Conservation (phyloP, 2,888 invertebrate species). For the Pollenia amentaria region DNA sequence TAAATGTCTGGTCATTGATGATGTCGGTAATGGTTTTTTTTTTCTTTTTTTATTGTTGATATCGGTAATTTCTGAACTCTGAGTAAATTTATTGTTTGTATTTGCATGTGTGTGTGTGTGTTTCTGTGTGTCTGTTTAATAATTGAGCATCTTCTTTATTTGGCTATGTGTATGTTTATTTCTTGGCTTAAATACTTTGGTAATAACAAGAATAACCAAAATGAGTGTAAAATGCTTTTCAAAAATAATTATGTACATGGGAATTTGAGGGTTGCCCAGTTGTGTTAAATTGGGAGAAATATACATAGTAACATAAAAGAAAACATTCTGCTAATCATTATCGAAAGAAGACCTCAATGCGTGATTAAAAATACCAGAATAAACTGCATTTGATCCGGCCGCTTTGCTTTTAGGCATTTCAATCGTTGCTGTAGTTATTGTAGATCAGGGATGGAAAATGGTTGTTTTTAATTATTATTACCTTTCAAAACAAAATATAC, state of each 20-base stretch:
- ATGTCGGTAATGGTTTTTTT: neutral
- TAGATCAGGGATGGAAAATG: too few relatives aligned
- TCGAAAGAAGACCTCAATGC: too few relatives aligned
- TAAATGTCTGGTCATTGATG: slow-evolving; percentile 33
- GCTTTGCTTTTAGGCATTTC: too few relatives aligned
- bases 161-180: neutral
- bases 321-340: too few relatives aligned
- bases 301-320: too few relatives aligned
- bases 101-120: neutral
- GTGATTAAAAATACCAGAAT: too few relatives aligned
- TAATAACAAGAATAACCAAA: slow-evolving; percentile 26
- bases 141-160: slow-evolving; percentile 17
- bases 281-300: neutral
- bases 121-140: neutral
- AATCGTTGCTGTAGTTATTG: too few relatives aligned
- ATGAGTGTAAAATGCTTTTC: slow-evolving; percentile 59
- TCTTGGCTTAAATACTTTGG: slow-evolving; percentile 40
- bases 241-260: slow-evolving; percentile 30
- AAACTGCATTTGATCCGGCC: too few relatives aligned
- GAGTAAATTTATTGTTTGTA: neutral
- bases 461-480: too few relatives aligned
- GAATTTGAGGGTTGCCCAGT: slow-evolving; percentile 31
- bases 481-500: too few relatives aligned
- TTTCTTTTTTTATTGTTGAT: neutral
- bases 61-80: slow-evolving; percentile 12